These are phyloP conservation scores for Agrilus biguttatus DNA, from an alignment of 2,888 invertebrate species.

Conservation along the genomic window DNA sequence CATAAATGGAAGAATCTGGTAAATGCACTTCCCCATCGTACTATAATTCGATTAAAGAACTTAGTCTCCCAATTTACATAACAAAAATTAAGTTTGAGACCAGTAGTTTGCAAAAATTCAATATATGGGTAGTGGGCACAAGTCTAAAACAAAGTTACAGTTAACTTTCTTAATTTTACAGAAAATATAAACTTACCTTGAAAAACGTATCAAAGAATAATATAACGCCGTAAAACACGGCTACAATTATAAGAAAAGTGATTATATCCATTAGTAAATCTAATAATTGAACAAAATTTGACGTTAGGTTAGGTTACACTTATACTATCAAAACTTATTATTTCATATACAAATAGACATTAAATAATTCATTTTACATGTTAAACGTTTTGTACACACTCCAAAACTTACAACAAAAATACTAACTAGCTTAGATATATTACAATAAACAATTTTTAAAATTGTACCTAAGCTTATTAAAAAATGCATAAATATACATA, in stretches of 20 bases:
- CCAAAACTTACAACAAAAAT: too few relatives aligned
- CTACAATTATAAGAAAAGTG: constrained; percentile 43
- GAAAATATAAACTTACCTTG: constrained; percentile 40
- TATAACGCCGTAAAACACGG: constrained; percentile 50
- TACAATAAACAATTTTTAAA: too few relatives aligned
- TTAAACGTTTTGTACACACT: too few relatives aligned
- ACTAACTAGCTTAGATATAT: too few relatives aligned
- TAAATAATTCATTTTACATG: too few relatives aligned
- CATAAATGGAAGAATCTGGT: constrained; percentile 49
- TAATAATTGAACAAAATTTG: too few relatives aligned
- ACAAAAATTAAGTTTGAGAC: constrained; percentile 56
- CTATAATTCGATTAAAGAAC: constrained; percentile 59
- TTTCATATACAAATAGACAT: too few relatives aligned
- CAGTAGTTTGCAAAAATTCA: constrained; percentile 60
- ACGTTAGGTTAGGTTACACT: too few relatives aligned
- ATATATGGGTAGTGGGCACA: constrained; percentile 74
- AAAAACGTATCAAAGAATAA: constrained; percentile 75
- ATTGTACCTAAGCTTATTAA: too few relatives aligned
- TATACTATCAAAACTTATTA: too few relatives aligned
- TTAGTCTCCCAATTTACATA: constrained; percentile 66
- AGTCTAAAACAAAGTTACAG: constrained; percentile 43
- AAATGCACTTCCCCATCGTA: constrained; percentile 55
- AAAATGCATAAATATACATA: too few relatives aligned
- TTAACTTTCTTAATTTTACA: constrained; percentile 3
- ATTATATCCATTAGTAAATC: constrained; percentile 44